Evolutionary conservation across 2,113 vertebrate genomes (phyloP).

Genomic region (Cervus canadensis): DNA sequence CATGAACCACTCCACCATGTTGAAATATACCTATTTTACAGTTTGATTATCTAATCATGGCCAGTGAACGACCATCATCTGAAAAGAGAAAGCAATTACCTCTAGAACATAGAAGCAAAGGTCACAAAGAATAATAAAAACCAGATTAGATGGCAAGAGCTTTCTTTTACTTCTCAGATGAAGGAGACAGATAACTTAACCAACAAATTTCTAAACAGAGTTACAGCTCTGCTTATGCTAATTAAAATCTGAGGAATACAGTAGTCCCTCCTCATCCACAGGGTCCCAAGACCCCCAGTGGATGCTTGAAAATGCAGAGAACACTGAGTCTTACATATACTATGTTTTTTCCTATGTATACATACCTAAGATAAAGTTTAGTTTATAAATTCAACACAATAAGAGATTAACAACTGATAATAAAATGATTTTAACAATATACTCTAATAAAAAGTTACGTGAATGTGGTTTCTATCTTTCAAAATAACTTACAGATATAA

Average conservation of each 20-base stretch:
- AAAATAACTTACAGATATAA: not conserved
- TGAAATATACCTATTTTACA: not conserved
- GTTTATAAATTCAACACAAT: not conserved
- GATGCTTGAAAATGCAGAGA: not conserved
- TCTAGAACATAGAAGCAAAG: not conserved
- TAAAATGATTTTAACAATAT: not conserved
- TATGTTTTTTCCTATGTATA: not conserved
- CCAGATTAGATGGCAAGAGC: not conserved
- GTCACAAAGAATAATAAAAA: slow-evolving; percentile 21
- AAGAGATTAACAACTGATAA: not conserved
- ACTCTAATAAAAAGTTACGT: not conserved
- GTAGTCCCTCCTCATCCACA: not conserved
- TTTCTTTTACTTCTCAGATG: not conserved
- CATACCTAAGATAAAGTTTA: not conserved
- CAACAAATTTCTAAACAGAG: not conserved
- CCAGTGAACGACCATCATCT: not conserved
- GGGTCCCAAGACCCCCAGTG: not conserved
- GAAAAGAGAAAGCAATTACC: slow-evolving; percentile 27
- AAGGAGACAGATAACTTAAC: not conserved
- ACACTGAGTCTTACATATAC: not conserved
- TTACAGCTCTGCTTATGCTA: not conserved
- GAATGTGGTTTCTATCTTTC: not conserved
- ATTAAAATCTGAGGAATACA: not conserved
- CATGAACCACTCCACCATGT: not conserved
- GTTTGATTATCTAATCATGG: not conserved